These are phyloP conservation scores for Solenopsis invicta DNA, from an alignment of 1,140 invertebrate genomes.

Conservation along the genomic window DNA sequence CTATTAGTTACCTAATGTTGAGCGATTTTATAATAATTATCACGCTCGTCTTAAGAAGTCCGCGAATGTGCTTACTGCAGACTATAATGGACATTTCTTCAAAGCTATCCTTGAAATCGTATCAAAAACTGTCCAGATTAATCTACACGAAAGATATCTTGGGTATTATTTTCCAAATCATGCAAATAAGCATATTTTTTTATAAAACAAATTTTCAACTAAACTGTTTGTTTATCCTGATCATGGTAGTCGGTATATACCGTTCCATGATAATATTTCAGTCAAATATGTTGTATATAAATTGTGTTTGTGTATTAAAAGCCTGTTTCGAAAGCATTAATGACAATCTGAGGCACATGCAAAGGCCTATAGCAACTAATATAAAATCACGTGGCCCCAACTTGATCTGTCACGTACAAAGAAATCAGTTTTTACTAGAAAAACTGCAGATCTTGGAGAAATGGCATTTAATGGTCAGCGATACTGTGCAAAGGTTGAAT, in stretches of 20 bases:
- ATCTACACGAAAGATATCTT: conserved; percentile 79
- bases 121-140: conserved; percentile 66
- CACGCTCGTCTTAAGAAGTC: conserved; percentile 45
- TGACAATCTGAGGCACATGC: conserved; percentile 68
- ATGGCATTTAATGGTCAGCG: conserved; percentile 77
- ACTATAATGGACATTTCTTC: conserved; percentile 63
- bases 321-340: conserved; percentile 72
- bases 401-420: conserved; percentile 69
- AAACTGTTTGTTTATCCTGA: not conserved
- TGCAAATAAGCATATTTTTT: conserved; percentile 41
- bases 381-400: conserved; percentile 68
- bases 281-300: too few relatives aligned
- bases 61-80: conserved; percentile 70
- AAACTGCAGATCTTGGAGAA: conserved; percentile 77
- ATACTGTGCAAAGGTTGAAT: conserved; percentile 64
- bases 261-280: conserved; percentile 35
- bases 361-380: conserved; percentile 51
- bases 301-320: too few relatives aligned
- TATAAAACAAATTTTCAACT: not conserved
- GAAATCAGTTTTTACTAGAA: conserved; percentile 76
- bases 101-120: conserved; percentile 69
- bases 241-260: conserved; percentile 60
- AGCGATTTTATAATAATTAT: conserved; percentile 35
- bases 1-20: conserved; percentile 59
- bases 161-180: conserved; percentile 66